Percentiles rank a stretch among this genome's conserved stretches.
These are phyloP conservation scores for Channallabes apus DNA, from an alignment of 2,797 vertebrate genomes.

Conservation along the genomic window DNA sequence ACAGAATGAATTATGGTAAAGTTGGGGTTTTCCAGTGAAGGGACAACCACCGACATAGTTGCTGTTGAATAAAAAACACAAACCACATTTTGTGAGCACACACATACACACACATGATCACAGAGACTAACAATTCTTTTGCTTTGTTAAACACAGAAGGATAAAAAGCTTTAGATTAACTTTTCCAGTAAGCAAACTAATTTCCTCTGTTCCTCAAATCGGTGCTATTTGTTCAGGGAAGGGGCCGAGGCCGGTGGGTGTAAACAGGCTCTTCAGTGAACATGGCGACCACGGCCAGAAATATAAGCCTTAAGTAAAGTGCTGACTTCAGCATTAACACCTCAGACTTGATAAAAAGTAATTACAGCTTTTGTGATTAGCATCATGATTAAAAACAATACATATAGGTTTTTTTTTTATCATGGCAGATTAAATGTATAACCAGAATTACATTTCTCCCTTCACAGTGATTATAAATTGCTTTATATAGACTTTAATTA, in stretches of 20 bases:
- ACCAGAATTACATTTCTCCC: too few relatives aligned
- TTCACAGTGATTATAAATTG: background rate
- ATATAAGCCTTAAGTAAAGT: conserved; percentile 2
- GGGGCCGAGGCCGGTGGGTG: conserved; percentile 13
- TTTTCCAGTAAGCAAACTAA: conserved; percentile 41
- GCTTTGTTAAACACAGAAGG: conserved; percentile 38
- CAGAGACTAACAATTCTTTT: conserved; percentile 11
- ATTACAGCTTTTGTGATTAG: background rate
- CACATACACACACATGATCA: conserved; percentile 13
- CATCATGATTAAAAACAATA: background rate
- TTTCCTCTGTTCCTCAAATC: conserved; percentile 44
- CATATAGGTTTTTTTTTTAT: background rate
- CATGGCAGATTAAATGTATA: background rate
- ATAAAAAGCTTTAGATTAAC: conserved; percentile 26
- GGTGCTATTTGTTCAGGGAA: conserved; percentile 41
- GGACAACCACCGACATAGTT: conserved; percentile 32
- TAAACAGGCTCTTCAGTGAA: conserved; percentile 30
- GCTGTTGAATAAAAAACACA: conserved; percentile 50
- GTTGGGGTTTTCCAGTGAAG: conserved; percentile 45
- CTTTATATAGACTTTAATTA: background rate
- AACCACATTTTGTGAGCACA: conserved; percentile 40
- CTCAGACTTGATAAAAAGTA: background rate
- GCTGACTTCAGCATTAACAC: conserved; percentile 2
- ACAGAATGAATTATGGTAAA: conserved; percentile 12
- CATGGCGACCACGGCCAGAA: conserved; percentile 16